Percentiles rank a stretch among this genome's conserved stretches.
phyloP scores from a whole-genome alignment of 2,113 vertebrate genomes.

The Bubo scandiacus region DNA sequence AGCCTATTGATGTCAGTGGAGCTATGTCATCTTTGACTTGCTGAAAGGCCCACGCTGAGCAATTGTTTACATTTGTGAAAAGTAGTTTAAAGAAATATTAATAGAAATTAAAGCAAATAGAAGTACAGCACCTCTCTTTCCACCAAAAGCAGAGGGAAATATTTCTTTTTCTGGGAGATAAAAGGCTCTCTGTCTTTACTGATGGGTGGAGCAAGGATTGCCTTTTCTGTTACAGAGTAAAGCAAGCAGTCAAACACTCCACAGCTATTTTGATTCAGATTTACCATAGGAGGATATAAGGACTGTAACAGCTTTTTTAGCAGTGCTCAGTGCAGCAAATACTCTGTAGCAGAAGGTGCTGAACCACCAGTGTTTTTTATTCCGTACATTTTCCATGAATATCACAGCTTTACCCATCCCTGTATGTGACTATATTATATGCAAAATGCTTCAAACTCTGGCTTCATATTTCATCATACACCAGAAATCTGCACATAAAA shows the following conservation, averaged over 20 bases:
- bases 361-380: background rate
- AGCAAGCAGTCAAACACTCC: background rate
- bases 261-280: background rate
- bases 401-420: background rate
- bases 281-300: background rate
- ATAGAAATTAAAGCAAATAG: background rate
- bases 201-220: background rate
- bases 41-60: accelerated
- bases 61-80: background rate
- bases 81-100: background rate
- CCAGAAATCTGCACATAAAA: background rate
- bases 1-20: background rate
- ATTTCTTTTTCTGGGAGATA: background rate
- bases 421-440: background rate
- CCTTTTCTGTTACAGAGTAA: background rate
- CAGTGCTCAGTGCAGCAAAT: background rate
- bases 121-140: background rate
- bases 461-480: background rate
- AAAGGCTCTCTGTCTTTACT: background rate
- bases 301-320: background rate
- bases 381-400: background rate
- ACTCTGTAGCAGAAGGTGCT: background rate
- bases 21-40: background rate
- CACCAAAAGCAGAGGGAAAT: background rate
- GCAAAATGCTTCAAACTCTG: background rate